Conservation (phyloP, 2,797 vertebrate species). For the Gobio occitaniae region DNA sequence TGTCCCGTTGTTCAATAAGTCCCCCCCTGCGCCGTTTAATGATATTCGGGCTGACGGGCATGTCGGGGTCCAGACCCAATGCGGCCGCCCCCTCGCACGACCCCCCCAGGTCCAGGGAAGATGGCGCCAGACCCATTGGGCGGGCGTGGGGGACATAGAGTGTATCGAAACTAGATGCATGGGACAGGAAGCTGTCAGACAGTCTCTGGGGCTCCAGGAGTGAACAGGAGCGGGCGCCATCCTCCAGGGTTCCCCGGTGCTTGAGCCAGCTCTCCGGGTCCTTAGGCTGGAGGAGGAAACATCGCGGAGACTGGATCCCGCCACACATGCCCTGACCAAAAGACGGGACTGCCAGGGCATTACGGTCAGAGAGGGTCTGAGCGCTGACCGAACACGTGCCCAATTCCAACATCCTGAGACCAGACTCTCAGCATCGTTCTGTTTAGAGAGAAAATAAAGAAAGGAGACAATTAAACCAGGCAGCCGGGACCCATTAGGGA, state of each 20-base stretch:
- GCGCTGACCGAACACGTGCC: conserved; percentile 82
- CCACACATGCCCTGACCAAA: conserved; percentile 68
- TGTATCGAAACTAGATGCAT: conserved; percentile 80
- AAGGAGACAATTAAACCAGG: background rate
- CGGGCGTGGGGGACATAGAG: conserved; percentile 75
- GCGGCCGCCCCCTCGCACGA: conserved; percentile 68
- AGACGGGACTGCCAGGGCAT: conserved; percentile 68
- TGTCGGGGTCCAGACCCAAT: conserved; percentile 75
- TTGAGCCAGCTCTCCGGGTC: conserved; percentile 89
- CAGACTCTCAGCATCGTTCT: conserved; percentile 88
- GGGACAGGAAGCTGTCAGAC: conserved; percentile 73
- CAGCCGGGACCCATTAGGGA: background rate
- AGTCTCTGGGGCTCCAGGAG: conserved; percentile 82
- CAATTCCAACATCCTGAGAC: conserved; percentile 87
- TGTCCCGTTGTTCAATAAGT: conserved; percentile 95
- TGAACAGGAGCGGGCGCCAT: conserved; percentile 74
- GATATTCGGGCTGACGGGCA: conserved; percentile 87
- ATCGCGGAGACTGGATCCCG: conserved; percentile 68
- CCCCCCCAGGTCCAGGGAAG: conserved; percentile 69
- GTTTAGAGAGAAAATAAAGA: conserved; percentile 45
- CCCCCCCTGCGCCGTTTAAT: conserved; percentile 92
- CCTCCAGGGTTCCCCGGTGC: conserved; percentile 77
- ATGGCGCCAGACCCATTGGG: conserved; percentile 60
- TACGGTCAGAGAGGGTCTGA: conserved; percentile 81
- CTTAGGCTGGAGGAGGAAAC: conserved; percentile 76